Evolutionary conservation across 30 jellyfish, hydroid and myxozoan genomes (phyloP), one percentile per base, ranked within the genome.

Genomic region (Aurelia sp.): DNA sequence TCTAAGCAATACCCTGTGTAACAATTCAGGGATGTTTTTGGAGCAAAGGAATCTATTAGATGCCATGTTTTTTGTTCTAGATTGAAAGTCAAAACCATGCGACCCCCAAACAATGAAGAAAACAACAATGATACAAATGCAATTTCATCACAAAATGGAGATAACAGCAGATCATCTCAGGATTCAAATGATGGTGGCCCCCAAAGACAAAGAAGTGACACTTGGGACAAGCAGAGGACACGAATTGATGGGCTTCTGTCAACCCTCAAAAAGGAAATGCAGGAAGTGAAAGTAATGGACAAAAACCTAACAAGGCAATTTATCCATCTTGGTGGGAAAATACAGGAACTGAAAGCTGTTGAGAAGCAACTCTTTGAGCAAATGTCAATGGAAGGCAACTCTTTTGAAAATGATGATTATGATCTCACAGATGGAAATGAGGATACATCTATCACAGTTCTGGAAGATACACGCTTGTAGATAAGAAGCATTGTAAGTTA

Each of bases 231-330:
- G 44, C 98, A 89, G 64, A 71, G 90, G 50, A 51, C 82, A 10
- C 62, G 97, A 53, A 85, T 93, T 72, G 97, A 87, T 61, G 92
- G 86, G 0, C 84, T 87, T 65, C 66, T 93, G 64, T 89, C 89
- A 10, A 93, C 82, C 3, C 77, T 93, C n/a, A 89, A 82, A 52
- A 60, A 47, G 16, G 98, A 93, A 73, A 74, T 93, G 78, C 91
- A 87, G 68, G 96, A 87, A 37, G 97, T 93, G 23, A 83, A 87
- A 60, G 58, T 87, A 15, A 89, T 87, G 86, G 98, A 93, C 60
- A 93, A 87, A 79, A 92, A 93, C 22, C 71, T 93, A 44, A 93
- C 98, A 37, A 78, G 97, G 62, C 98, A 93, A 72, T 93, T 93
- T 78, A 93, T 93, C 62, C 88, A 68, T 16, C 86, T 93, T 12